phyloP scores from a whole-genome alignment of 2,797 vertebrate species.

The Chloroceryle inda region DNA sequence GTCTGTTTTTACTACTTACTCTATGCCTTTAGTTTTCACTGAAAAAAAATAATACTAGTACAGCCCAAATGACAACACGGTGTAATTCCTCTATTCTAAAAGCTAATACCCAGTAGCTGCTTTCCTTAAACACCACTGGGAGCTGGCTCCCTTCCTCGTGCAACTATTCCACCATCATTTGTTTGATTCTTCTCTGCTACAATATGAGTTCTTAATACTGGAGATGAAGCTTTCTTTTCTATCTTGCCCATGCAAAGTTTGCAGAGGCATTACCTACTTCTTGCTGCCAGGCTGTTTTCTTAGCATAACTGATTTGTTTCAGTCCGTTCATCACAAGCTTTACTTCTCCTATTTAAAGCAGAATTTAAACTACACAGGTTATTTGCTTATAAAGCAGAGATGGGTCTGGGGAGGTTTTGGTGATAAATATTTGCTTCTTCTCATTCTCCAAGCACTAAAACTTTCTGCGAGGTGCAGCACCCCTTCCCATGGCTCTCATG shows the following conservation, averaged over 20 bases:
- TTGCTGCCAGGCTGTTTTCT: neutral
- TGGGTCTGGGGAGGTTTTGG: neutral
- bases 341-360: neutral
- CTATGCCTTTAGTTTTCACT: neutral
- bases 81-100: neutral
- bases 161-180: neutral
- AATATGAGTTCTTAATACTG: neutral
- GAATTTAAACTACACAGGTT: neutral
- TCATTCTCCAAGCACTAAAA: neutral
- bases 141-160: neutral
- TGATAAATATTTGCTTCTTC: neutral
- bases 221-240: neutral
- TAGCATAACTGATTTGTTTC: neutral
- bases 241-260: neutral
- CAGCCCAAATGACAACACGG: neutral
- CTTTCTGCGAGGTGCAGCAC: neutral
- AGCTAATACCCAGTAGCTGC: neutral
- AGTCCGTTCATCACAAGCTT: neutral
- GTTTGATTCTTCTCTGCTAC: neutral
- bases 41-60: neutral
- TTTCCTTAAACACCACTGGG: neutral
- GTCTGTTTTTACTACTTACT: slow-evolving; percentile 28
- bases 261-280: neutral
- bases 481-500: neutral
- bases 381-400: neutral